Percentiles rank a stretch among this genome's conserved stretches.
Evolutionary conservation across 2,797 vertebrate genomes (phyloP).

Genomic region (Prionace glauca): DNA sequence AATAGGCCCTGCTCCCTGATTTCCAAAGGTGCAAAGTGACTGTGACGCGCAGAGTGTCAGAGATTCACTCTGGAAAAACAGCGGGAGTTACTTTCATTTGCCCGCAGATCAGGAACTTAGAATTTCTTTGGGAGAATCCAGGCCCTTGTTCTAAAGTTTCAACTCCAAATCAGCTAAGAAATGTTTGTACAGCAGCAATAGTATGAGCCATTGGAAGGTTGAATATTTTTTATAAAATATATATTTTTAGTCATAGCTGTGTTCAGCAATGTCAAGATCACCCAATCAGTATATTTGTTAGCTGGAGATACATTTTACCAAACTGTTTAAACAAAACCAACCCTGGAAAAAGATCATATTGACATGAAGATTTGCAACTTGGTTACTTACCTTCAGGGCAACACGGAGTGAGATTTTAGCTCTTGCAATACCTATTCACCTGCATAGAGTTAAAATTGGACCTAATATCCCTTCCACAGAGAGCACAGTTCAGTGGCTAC

Average conservation of each 20-base stretch:
- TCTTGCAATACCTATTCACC: neutral
- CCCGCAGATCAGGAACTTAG: too few species aligned
- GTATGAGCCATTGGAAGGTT: neutral
- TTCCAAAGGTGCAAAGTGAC: too few species aligned
- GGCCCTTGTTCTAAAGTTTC: neutral
- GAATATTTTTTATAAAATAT: neutral
- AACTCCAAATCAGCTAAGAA: neutral
- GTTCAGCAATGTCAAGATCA: neutral
- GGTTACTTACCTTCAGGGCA: neutral
- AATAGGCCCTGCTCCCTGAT: too few species aligned
- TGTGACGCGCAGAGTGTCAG: too few species aligned
- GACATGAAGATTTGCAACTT: neutral
- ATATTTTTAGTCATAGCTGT: neutral
- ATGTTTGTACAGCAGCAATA: neutral
- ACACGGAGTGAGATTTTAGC: neutral
- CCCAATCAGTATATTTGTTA: neutral
- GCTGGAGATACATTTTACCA: neutral
- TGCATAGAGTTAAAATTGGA: neutral
- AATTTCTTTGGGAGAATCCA: too few species aligned
- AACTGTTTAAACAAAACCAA: neutral
- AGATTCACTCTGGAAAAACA: too few species aligned
- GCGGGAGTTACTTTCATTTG: too few species aligned
- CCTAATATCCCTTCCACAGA: neutral
- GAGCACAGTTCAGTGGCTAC: neutral
- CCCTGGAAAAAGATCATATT: neutral